Base-by-base conservation (phyloP, 1,140 invertebrate genomes). In the Cataglyphis hispanica region DNA sequence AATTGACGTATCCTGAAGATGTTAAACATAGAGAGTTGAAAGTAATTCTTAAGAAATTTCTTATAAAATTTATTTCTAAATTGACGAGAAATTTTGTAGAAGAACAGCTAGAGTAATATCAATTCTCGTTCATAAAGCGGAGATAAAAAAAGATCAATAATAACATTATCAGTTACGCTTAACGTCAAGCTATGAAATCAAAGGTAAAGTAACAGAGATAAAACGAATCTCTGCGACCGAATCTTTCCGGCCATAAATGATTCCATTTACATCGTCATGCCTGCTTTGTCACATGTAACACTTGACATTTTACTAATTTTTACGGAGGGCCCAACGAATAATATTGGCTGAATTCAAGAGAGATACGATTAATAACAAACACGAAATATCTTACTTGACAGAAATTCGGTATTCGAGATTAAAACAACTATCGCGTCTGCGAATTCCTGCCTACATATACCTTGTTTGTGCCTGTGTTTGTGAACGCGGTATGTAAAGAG, bases 401-500 rank as follows among this genome's bases (percentile, higher is more conserved):
- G 76, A 89, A 89, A 86, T 53, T 85, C 84, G 75, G 72, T 76
- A 83, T 80, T 43, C 77, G 75, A 37, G 87, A 89, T 85, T 88
- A 88, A 70, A 81, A 43, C 77, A 70, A 85, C 40, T 58, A 53
- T 10, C 72, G 58, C 8, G 37, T 66, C 37, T 58, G 63, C 58
- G 69, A 58, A 88, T 69, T 69, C 69, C 75, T 31, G 60, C 58
- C 37, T 66, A 40, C 37, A 4, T 46, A 46, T 46, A 46, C n/a
- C n/a, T n/a, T 13, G 16, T 50, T 4, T 16, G 43, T 74, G 58
- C 61, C 0, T 16, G 43, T 7, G 16, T 10, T 5, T n/a, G 43
- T 53, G 77, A 75, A 64, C n/a, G 10, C 63, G 90, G 84, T 69
- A 91, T 90, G 90, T 86, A 91, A 90, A 91, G 83, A 69, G 75